Base-by-base conservation (phyloP, 2,888 invertebrate genomes). In the Leucophenga maculata region DNA sequence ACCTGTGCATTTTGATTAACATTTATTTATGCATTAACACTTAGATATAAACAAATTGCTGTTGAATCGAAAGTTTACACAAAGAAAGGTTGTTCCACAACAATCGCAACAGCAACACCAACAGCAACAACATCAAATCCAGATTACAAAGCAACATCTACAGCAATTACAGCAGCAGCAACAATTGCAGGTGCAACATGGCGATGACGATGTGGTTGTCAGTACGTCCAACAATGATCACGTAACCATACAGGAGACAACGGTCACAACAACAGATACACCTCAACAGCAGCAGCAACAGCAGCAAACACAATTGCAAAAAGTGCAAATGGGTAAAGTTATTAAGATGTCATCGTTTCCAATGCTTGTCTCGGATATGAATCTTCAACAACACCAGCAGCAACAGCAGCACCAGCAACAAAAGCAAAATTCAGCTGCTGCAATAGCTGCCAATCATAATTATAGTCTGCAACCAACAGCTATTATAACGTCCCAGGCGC, bases 361-460 rank as follows among this genome's bases (percentile, higher is more conserved):
- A 16, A 73, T 88, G 48, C 78, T 88, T 6, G 87, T 88, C 6
- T 85, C 87, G 22, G 88, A 88, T 71, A 75, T 88, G 14, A 86
- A 85, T 78, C 64, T 85, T 55, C 85, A 81, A 65, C 83, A 75
- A 59, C 80, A 75, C 44, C 69, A 71, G 48, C 16, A 77, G 31
- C 72, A 77, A 26, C 76, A 75, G 57, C 84, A 81, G 66, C 83
- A 74, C 57, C 80, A 75, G 46, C 68, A 70, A 46, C 14, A 84
- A 64, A 83, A 83, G 71, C 83, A 83, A 66, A 86, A 87, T 31
- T 85, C 86, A 11, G 86, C 87, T 13, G 86, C 87, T 0, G 83
- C 87, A 46, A 86, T 87, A 62, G 86, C 87, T 1, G 85, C 88
- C 16, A 89, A 89, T 72, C 88, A 89, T 74, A 89, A 89, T 69